Conservation (phyloP, 2,113 vertebrate genomes). For the Tenrec ecaudatus region DNA sequence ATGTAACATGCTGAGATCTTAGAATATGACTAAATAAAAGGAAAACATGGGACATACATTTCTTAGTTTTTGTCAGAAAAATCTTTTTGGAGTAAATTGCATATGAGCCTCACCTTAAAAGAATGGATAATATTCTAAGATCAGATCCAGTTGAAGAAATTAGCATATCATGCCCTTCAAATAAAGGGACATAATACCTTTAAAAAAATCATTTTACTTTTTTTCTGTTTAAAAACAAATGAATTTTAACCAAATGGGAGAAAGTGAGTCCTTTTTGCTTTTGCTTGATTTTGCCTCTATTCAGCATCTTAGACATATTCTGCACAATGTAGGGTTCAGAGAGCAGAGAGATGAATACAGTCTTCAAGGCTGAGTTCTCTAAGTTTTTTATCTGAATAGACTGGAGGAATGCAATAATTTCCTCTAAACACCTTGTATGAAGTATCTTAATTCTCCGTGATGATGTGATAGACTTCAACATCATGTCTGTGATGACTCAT, state of each 20-base stretch:
- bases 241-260: constrained; percentile 30
- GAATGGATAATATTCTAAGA: neutral
- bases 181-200: neutral
- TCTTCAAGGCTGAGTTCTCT: neutral
- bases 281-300: constrained; percentile 18
- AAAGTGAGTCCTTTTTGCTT: neutral
- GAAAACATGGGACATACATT: too few relatives aligned
- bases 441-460: neutral
- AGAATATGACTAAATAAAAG: too few relatives aligned
- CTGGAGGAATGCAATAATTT: neutral
- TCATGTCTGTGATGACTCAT: neutral
- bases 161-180: neutral
- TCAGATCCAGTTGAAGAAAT: constrained; percentile 33
- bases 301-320: neutral
- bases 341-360: neutral
- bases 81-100: neutral
- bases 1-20: too few relatives aligned
- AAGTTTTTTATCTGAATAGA: neutral
- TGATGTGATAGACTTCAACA: neutral
- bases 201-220: neutral
- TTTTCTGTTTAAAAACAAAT: neutral
- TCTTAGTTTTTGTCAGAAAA: constrained; percentile 2
- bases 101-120: constrained; percentile 25
- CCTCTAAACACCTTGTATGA: neutral
- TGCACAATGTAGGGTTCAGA: neutral